A percentile compares a stretch with the other conserved stretches of the same genome.
These are phyloP conservation scores for Emydoidea blandingii DNA, from an alignment of 2,797 vertebrate genomes.

Conservation along the genomic window DNA sequence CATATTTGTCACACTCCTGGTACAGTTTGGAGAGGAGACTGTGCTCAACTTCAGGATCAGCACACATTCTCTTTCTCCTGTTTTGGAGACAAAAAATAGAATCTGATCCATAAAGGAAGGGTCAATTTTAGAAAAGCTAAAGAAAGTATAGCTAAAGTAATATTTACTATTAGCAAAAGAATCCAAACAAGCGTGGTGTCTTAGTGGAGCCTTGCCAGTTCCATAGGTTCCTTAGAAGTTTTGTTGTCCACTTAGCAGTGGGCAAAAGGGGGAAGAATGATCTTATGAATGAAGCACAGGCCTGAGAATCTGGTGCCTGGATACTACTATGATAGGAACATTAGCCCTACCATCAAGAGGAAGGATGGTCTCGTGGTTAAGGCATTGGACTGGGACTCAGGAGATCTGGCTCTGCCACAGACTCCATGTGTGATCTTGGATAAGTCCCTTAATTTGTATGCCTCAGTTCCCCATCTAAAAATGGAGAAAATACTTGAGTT, in stretches of 20 bases:
- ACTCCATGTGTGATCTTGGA: not conserved
- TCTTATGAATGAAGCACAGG: not conserved
- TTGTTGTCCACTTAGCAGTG: not conserved
- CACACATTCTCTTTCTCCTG: not conserved
- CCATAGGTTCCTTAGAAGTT: not conserved
- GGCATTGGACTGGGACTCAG: not conserved
- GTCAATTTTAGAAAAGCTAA: not conserved
- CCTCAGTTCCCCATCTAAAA: not conserved
- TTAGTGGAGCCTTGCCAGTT: not conserved
- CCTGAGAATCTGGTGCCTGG: not conserved
- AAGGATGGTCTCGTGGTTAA: fast-evolving
- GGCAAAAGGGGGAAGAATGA: not conserved
- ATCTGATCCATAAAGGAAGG: not conserved
- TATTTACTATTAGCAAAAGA: not conserved
- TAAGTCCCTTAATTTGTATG: not conserved
- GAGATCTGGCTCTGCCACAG: not conserved
- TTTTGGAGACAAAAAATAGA: not conserved
- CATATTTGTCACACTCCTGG: not conserved
- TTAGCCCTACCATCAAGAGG: not conserved
- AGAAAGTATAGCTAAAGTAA: not conserved
- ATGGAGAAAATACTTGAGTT: not conserved
- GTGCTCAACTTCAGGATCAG: not conserved
- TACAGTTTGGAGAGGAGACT: not conserved
- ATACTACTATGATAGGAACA: fast-evolving
- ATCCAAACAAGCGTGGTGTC: not conserved